Conservation (phyloP, 2,888 invertebrate genomes). For the Eupithecia tripunctaria region DNA sequence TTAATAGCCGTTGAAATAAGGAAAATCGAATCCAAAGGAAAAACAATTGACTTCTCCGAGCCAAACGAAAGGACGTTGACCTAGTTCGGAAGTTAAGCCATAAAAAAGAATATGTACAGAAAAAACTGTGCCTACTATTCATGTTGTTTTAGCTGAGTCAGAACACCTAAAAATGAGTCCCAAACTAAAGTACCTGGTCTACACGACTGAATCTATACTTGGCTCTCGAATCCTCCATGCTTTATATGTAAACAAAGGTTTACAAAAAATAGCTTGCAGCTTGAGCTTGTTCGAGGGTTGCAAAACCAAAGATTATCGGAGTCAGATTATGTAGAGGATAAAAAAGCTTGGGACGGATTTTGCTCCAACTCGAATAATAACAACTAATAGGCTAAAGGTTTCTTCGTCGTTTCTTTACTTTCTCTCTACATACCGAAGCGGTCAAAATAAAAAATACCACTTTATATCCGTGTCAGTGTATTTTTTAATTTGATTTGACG, state of each 20-base stretch:
- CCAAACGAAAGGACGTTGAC: constrained; percentile 19
- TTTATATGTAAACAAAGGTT: background rate
- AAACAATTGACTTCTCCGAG: constrained; percentile 25
- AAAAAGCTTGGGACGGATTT: too few relatives aligned
- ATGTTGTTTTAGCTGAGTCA: background rate
- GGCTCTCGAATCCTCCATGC: background rate
- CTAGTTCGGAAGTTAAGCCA: constrained; percentile 19
- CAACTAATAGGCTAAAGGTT: too few relatives aligned
- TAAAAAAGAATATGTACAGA: too few relatives aligned
- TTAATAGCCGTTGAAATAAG: constrained; percentile 21
- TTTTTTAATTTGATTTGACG: too few relatives aligned
- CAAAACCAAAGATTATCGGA: background rate
- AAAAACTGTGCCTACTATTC: background rate
- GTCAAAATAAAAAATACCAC: too few relatives aligned
- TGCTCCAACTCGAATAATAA: too few relatives aligned
- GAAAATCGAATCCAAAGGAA: constrained; percentile 27
- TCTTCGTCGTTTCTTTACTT: too few relatives aligned
- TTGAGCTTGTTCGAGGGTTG: too few relatives aligned
- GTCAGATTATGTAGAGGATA: too few relatives aligned
- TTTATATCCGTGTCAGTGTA: too few relatives aligned
- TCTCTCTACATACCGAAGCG: too few relatives aligned
- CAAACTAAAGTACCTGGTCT: background rate
- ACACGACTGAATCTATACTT: background rate
- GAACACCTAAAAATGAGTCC: background rate
- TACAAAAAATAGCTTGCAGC: too few relatives aligned